These are phyloP conservation scores for Augochlorella aurata DNA, from an alignment of 2,888 invertebrate genomes.

Conservation along the genomic window DNA sequence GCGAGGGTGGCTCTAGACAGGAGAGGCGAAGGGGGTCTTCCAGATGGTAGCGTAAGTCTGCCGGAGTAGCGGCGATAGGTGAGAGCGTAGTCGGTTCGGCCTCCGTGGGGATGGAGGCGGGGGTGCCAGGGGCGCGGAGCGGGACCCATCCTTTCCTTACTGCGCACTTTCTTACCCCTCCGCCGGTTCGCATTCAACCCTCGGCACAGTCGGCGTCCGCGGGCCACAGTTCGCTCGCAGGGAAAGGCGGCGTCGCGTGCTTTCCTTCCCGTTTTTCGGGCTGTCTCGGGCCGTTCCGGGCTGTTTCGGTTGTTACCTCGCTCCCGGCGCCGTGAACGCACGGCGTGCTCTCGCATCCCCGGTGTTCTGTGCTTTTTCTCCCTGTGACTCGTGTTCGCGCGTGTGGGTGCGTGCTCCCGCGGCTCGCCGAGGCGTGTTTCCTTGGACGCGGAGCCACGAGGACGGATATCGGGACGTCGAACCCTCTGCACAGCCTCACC, in stretches of 20 bases:
- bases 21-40: conserved; percentile 8
- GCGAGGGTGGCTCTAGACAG: conserved; percentile 29
- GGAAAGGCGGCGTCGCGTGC: conserved; percentile 70
- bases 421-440: too few species aligned
- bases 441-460: conserved; percentile 35
- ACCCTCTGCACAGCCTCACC: conserved; percentile 25
- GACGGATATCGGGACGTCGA: conserved; percentile 45
- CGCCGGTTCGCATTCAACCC: conserved; percentile 65
- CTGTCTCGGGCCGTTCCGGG: background rate
- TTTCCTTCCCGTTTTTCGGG: conserved; percentile 47
- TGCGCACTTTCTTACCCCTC: conserved; percentile 78
- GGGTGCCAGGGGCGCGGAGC: conserved; percentile 54
- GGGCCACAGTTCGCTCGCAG: conserved; percentile 68
- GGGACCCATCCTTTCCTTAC: conserved; percentile 74
- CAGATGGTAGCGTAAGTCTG: conserved; percentile 50
- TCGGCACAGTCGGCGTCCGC: conserved; percentile 60
- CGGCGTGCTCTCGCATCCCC: too few species aligned
- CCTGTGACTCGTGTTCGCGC: too few species aligned
- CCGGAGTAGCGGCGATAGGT: conserved; percentile 30
- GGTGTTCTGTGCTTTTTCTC: too few species aligned
- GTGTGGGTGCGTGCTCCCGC: too few species aligned
- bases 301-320: background rate
- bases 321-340: background rate
- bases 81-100: background rate
- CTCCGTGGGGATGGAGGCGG: conserved; percentile 39